Percentiles rank a stretch among this genome's conserved stretches.
Conservation (phyloP, 2,797 vertebrate species). For the Silurus aristotelis region DNA sequence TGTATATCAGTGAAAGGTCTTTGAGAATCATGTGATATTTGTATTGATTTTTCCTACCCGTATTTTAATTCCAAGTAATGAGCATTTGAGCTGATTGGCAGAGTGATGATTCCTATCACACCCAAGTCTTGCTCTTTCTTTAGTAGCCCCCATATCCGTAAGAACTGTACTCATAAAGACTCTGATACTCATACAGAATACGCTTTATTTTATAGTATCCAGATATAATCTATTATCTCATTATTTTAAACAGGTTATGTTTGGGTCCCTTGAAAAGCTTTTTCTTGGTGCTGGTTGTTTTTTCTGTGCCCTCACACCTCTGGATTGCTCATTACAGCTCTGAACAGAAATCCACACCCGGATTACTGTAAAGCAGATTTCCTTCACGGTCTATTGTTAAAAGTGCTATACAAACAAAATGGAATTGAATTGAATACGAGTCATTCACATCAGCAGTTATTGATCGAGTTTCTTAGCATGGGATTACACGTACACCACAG, state of each 20-base stretch:
- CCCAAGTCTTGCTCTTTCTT: neutral
- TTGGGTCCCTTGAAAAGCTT: neutral
- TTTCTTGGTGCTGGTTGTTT: neutral
- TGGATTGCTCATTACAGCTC: neutral
- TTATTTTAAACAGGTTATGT: neutral
- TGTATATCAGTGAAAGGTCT: neutral
- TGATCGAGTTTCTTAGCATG: neutral
- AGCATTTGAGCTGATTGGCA: neutral
- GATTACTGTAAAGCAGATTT: neutral
- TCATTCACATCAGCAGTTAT: neutral
- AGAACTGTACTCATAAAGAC: neutral
- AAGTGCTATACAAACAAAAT: neutral
- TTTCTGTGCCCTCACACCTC: neutral
- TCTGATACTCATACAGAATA: neutral
- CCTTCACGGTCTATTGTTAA: neutral
- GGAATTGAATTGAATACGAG: neutral
- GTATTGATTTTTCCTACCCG: neutral
- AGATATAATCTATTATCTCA: neutral
- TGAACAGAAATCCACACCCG: neutral
- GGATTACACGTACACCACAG: neutral
- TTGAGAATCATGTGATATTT: neutral
- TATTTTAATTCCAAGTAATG: neutral
- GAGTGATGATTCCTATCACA: neutral
- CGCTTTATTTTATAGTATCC: neutral
- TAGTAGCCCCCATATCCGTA: too few species aligned